phyloP scores from a whole-genome alignment of 2,888 invertebrate species.

The Caenorhabditis becei region DNA sequence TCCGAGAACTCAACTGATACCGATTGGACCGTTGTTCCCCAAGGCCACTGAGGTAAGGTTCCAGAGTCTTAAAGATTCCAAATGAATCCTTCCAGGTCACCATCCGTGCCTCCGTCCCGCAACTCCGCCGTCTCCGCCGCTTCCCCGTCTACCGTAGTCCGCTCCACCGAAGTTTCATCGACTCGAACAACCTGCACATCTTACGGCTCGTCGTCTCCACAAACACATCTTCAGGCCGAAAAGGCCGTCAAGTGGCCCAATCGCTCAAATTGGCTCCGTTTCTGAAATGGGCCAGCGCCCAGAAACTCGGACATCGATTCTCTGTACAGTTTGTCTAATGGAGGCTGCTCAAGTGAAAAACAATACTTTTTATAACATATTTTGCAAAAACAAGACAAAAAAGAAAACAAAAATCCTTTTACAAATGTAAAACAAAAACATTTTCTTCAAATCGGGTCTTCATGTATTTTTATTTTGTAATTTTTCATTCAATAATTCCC shows the following conservation, averaged over 20 bases:
- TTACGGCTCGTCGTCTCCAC: constrained; percentile 63
- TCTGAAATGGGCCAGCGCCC: constrained; percentile 53
- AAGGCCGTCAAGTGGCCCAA: constrained; percentile 50
- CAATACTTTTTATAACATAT: constrained; percentile 21
- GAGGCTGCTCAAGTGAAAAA: no score
- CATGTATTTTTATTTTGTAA: no score
- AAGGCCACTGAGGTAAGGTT: constrained; percentile 59
- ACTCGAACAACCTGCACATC: constrained; percentile 49
- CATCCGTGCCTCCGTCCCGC: constrained; percentile 63
- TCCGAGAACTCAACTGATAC: constrained; percentile 66
- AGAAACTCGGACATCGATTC: constrained; percentile 51
- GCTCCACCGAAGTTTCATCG: constrained; percentile 54
- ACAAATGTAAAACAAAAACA: no score
- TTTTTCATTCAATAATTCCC: no score
- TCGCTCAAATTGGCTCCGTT: constrained; percentile 60
- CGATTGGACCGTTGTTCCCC: constrained; percentile 65
- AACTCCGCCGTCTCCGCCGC: constrained; percentile 67
- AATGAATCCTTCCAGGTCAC: constrained; percentile 48
- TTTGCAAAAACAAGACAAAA: constrained; percentile 1
- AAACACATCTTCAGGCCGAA: constrained; percentile 33
- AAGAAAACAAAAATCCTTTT: constrained; percentile 30
- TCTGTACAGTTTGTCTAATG: constrained; percentile 60
- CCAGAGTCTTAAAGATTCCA: not conserved
- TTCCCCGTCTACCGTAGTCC: constrained; percentile 64
- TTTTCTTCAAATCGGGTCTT: no score